phyloP scores from a whole-genome alignment of 2,888 invertebrate genomes.

The Eretmocerus hayati region DNA sequence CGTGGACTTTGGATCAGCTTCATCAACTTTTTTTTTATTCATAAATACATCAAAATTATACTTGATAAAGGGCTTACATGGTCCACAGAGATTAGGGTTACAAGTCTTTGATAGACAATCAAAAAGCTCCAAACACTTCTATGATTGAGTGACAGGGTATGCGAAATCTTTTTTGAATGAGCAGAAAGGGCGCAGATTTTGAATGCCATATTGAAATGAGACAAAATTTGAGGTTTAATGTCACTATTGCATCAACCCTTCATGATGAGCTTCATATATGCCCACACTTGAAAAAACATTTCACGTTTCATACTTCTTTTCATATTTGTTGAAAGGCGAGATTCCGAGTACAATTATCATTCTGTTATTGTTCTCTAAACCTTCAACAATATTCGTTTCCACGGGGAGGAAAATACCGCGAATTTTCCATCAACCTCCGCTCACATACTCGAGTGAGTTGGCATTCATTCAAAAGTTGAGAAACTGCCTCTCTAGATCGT shows the following conservation, averaged over 20 bases:
- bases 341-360: slow-evolving; percentile 34
- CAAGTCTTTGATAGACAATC: slow-evolving; percentile 13
- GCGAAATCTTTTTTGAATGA: too few species aligned
- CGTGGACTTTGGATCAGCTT: slow-evolving; percentile 14
- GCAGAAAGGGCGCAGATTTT: too few species aligned
- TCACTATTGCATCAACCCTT: slow-evolving; percentile 42
- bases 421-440: slow-evolving; percentile 16
- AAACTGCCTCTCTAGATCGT: slow-evolving; percentile 26
- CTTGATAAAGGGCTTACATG: slow-evolving; percentile 16
- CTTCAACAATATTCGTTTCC: slow-evolving; percentile 26
- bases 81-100: slow-evolving; percentile 19
- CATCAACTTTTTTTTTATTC: slow-evolving; percentile 8
- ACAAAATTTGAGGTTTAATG: slow-evolving; percentile 26
- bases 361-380: slow-evolving; percentile 29
- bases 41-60: slow-evolving; percentile 17
- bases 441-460: slow-evolving; percentile 28
- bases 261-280: slow-evolving; percentile 25
- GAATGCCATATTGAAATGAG: slow-evolving; percentile 17
- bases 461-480: slow-evolving; percentile 32
- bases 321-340: slow-evolving; percentile 31
- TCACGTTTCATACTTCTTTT: slow-evolving; percentile 32
- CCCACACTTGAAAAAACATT: slow-evolving; percentile 28
- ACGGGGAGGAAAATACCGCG: slow-evolving; percentile 20
- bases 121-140: slow-evolving; percentile 9
- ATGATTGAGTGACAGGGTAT: too few species aligned